These are phyloP conservation scores for Vimba vimba DNA, from an alignment of 2,113 vertebrate species.

Conservation along the genomic window DNA sequence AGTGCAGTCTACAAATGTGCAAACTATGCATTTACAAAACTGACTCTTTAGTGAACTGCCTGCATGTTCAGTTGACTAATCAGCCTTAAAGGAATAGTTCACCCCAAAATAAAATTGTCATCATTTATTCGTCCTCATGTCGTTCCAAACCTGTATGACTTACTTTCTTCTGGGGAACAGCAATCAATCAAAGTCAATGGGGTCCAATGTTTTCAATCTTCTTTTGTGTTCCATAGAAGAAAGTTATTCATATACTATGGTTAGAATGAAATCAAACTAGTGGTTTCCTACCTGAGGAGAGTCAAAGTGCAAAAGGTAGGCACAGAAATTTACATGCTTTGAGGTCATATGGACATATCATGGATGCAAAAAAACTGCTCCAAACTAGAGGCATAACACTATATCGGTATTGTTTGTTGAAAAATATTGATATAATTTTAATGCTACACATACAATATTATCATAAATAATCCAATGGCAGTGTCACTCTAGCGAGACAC, in stretches of 20 bases:
- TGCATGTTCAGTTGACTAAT: not conserved
- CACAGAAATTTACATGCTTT: not conserved
- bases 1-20: not conserved
- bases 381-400: not conserved
- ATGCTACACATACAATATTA: not conserved
- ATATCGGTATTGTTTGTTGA: not conserved
- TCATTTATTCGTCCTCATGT: no score
- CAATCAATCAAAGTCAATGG: no score
- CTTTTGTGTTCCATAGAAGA: no score
- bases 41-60: not conserved
- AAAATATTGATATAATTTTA: no score
- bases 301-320: not conserved
- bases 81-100: no score
- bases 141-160: no score
- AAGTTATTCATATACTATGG: no score
- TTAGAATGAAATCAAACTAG: not conserved
- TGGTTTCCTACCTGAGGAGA: not conserved
- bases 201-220: no score
- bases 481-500: no score
- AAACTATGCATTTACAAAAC: not conserved
- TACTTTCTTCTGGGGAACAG: no score
- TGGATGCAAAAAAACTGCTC: not conserved
- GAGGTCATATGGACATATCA: not conserved
- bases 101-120: no score
- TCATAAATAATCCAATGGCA: not conserved